These are phyloP conservation scores for Choloepus hoffmanni DNA, from an alignment of 2,113 vertebrate species.

Conservation along the genomic window DNA sequence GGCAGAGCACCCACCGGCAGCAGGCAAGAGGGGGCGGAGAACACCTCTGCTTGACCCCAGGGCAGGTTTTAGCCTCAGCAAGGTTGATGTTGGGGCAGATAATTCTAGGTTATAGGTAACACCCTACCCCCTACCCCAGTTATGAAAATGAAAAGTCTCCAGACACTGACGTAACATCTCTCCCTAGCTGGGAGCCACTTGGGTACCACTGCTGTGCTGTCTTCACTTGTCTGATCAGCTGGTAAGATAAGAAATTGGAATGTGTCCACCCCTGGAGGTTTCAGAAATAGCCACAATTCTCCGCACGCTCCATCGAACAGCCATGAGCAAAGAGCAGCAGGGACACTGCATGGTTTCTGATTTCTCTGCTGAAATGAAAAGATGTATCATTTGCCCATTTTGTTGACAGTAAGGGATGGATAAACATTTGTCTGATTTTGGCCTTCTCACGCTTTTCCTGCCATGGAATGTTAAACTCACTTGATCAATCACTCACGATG, in stretches of 20 bases:
- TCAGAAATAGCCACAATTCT: background rate
- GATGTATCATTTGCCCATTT: background rate
- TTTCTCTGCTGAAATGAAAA: background rate
- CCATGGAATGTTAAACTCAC: background rate
- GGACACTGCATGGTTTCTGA: rapidly evolving
- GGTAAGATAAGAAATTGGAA: rapidly evolving
- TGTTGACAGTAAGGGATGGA: too few species aligned
- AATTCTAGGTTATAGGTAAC: rapidly evolving
- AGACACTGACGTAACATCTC: rapidly evolving
- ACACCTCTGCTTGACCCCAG: too few species aligned
- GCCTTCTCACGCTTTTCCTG: background rate
- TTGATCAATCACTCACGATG: background rate
- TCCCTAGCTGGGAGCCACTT: rapidly evolving
- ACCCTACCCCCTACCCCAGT: rapidly evolving
- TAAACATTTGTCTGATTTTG: background rate
- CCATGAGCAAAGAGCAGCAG: rapidly evolving
- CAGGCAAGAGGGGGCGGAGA: too few species aligned
- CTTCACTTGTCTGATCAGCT: rapidly evolving
- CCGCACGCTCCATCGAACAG: background rate
- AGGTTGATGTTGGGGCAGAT: rapidly evolving
- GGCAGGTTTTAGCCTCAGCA: rapidly evolving
- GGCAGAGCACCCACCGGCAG: too few species aligned
- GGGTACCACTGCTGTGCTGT: background rate
- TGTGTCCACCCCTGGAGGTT: rapidly evolving
- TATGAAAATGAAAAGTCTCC: rapidly evolving